A percentile compares a stretch with the other conserved stretches of the same genome.
Evolutionary conservation across 2,797 vertebrate genomes (phyloP).

Genomic region (Helicolenus hilgendorfi): DNA sequence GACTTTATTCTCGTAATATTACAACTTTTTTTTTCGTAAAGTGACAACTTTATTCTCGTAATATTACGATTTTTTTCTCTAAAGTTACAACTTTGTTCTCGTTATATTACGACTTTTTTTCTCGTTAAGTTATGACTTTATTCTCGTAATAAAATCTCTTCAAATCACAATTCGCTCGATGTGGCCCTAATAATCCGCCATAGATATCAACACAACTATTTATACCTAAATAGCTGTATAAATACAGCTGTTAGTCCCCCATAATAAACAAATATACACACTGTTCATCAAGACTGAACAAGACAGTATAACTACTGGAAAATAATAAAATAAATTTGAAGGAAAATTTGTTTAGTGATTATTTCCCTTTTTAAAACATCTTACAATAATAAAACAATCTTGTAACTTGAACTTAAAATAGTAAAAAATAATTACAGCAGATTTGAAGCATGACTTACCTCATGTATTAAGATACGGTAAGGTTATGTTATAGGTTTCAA

Average conservation of each 20-base stretch:
- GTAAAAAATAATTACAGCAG: not conserved
- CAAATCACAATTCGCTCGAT: no score
- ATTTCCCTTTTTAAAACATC: not conserved
- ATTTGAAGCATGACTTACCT: not conserved
- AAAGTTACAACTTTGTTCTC: no score
- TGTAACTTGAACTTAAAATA: not conserved
- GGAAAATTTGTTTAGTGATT: not conserved
- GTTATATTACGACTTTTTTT: no score
- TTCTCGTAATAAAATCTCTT: no score
- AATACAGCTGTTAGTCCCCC: not conserved
- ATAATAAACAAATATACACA: not conserved
- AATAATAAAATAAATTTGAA: not conserved
- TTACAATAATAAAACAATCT: not conserved
- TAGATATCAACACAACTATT: not conserved
- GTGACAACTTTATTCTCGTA: no score
- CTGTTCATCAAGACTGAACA: not conserved
- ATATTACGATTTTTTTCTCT: no score
- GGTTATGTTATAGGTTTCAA: not conserved
- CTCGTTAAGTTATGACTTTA: no score
- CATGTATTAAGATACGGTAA: no score
- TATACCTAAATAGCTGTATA: not conserved
- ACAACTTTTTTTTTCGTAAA: no score
- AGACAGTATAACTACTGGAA: not conserved
- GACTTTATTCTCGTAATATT: no score
- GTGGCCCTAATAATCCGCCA: no score